Evolutionary conservation across 2,888 invertebrate species (phyloP), one percentile per base, ranked within the genome.

Genomic region (Subacronicta megacephala): DNA sequence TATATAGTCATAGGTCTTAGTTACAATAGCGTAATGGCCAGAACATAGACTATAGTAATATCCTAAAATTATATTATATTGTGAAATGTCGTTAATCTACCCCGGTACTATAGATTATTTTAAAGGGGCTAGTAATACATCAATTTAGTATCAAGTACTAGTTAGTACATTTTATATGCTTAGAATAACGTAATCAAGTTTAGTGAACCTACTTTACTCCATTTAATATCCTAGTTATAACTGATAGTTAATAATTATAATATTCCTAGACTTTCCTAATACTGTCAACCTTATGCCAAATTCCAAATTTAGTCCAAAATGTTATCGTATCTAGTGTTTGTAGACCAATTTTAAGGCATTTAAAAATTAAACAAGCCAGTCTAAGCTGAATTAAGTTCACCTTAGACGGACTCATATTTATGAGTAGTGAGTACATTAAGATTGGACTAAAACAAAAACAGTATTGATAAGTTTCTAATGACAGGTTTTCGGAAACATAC

Each of bases 401-500:
- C 57, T 62, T 72, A 55, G 72, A 65, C 67, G 29, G 62, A 66
- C 52, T 72, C 45, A 36, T 60, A 55, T 29, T 58, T 52, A 57
- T 56, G 62, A 62, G 69, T 75, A 73, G 73, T 76, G 67, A 73
- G 76, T 75, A 73, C 76, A 73, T 76, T 75, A 72, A 72, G 63
- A 72, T 72, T 72, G 74, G 61, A 62, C 43, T 68, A 65, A 60
- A 55, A 51, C 52, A 58, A 37, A 58, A 67, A 67, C 54, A 52
- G 78, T 77, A 85, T 78, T 86, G 85, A 86, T 78, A 78, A 78
- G 76, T 86, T 86, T 87, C 85, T 85, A 86, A 86, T 84, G 91
- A 90, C 95, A 98, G 98, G 97, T 98, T 90, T 98, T 98, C 95
- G 98, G 98, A 93, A 98, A 98, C 96, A 97, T 98, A 94, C 95